These are phyloP conservation scores for Serripes groenlandicus DNA, from an alignment of 2,888 invertebrate genomes.

Conservation along the genomic window DNA sequence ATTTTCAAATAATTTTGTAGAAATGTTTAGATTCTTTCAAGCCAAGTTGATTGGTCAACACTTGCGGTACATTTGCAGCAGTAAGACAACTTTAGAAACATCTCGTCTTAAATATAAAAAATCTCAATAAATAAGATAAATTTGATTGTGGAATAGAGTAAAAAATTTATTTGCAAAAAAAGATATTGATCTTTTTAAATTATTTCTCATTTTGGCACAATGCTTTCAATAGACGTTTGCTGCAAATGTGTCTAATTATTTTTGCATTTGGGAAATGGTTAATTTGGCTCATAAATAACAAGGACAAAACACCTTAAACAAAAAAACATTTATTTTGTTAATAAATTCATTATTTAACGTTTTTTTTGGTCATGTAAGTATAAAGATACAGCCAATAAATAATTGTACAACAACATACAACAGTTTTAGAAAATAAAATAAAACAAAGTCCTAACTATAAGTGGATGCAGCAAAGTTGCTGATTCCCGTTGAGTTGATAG, in stretches of 20 bases:
- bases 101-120: too few species aligned
- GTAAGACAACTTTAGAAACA: too few species aligned
- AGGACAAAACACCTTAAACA: neutral
- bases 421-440: neutral
- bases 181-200: neutral
- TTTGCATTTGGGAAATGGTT: neutral
- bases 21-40: too few species aligned
- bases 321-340: neutral
- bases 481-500: constrained; percentile 36
- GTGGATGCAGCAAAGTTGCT: constrained; percentile 34
- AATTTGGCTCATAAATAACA: neutral
- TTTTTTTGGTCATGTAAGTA: neutral
- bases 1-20: too few species aligned
- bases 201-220: neutral
- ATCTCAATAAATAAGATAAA: too few species aligned
- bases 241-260: neutral
- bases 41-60: too few species aligned
- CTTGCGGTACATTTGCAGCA: too few species aligned
- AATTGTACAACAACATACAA: neutral
- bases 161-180: neutral
- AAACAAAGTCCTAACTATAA: constrained; percentile 33
- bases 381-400: constrained; percentile 1
- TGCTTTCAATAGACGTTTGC: neutral
- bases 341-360: constrained; percentile 3
- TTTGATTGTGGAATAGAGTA: too few species aligned